Evolutionary conservation across 92 coral and sea anemone species (phyloP), one percentile per base, ranked within the genome.

Genomic region (Isaurus tuberculatus): DNA sequence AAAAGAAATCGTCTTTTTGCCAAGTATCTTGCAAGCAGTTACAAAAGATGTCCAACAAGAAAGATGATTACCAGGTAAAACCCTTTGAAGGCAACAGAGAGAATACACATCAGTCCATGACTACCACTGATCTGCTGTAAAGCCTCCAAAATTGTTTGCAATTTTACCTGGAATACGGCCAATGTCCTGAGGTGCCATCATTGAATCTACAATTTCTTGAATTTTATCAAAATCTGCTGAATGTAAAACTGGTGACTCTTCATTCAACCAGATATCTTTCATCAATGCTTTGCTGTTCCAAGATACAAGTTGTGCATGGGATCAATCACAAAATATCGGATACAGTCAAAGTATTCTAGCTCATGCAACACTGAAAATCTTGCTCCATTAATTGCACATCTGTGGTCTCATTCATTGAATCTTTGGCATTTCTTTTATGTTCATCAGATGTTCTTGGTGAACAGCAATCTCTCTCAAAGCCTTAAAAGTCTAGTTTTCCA

Each of bases 101-200:
- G 91, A 86, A 64, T 80, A 90, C 0, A 90, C 81, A 19, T 10
- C 29, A 20, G 85, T 86, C 93, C 93, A 90, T 42, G 77, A 87
- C 83, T 90, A 67, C 93, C 89, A 91, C 70, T 91, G 94, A 26
- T 88, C 91, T 2, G 94, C 94, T 0, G 89, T 91, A 63, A 88
- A 91, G 2, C 89, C 91, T 17, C 85, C 78, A 84, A 84, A 88
- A 44, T 37, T 83, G n/a, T 60, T 25, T 11, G 89, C 73, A 72
- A 91, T 91, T 36, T 91, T 91, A 44, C 80, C 86, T 0, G 91
- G 94, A 5, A 90, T 16, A 2, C 64, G 17, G 23, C 64, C 64
- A 55, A 55, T 22, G 20, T 55, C 64, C 20, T 55, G 64, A 82
- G 91, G 91, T 10, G 83, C 77, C 26, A 81, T 53, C 88, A 84